Evolutionary conservation across 2,888 invertebrate genomes (phyloP).

Genomic region (Torymus auratus): DNA sequence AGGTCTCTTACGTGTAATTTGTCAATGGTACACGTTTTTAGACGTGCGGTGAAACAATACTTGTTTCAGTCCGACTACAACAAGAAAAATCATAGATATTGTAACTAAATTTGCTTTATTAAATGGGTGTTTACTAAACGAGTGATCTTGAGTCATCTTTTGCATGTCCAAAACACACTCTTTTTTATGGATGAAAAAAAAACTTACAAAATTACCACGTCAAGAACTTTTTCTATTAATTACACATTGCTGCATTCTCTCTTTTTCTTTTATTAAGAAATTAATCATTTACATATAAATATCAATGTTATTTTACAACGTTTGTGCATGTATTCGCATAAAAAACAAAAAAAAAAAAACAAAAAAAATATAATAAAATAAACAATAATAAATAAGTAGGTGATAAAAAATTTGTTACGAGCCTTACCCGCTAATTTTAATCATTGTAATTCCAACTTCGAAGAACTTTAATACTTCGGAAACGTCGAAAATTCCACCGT

Average conservation of each 20-base stretch:
- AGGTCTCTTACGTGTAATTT: constrained; percentile 54
- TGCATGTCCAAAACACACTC: constrained; percentile 37
- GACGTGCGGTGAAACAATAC: constrained; percentile 38
- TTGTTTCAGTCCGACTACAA: constrained; percentile 60
- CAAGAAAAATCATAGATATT: constrained; percentile 69
- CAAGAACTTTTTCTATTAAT: constrained; percentile 34
- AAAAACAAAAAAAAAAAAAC: not conserved
- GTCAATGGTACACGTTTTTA: constrained; percentile 43
- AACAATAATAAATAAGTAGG: constrained; percentile 38
- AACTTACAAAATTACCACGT: constrained; percentile 44
- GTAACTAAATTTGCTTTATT: constrained; percentile 76
- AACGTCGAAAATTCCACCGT: not conserved
- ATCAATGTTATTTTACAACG: constrained; percentile 36
- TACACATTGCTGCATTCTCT: constrained; percentile 22
- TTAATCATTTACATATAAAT: constrained; percentile 43
- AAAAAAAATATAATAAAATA: too few relatives aligned
- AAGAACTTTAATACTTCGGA: constrained; percentile 9
- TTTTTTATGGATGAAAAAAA: constrained; percentile 18
- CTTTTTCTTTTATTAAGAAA: constrained; percentile 34
- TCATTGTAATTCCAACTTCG: constrained; percentile 44
- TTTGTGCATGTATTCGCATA: constrained; percentile 32
- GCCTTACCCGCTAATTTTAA: constrained; percentile 38
- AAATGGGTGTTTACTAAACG: constrained; percentile 75
- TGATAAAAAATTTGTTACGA: constrained; percentile 23
- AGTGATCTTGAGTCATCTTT: constrained; percentile 51